Base-by-base conservation (phyloP, 2,888 invertebrate species). In the Xylophagus ater region DNA sequence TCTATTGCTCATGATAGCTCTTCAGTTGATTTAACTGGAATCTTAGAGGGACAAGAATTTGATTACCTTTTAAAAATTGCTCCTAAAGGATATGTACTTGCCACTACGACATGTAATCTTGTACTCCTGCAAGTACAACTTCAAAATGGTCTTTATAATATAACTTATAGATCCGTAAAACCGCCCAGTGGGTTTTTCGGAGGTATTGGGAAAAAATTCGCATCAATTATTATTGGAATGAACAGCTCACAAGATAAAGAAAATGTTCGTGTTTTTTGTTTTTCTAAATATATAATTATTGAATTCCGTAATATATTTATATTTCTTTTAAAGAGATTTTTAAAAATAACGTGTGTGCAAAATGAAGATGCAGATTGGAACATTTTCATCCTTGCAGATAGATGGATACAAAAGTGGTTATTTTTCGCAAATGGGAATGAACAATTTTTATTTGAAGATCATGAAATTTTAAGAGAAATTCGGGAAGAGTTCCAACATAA, bases 31-130 rank as follows among this genome's bases (percentile, higher is more conserved):
- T 77, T 82, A 29, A 80, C 77, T 40, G 82, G 85, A 3, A 90
- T 92, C 56, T 68, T 94, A 21, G 86, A 87, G 19, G 87, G 88
- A 0, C 86, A 88, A 62, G 87, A 88, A 65, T 88, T 87, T 52
- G 83, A 84, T 51, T 74, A 78, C 39, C 65, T 88, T 13, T 72
- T 77, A 2, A 74, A 75, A 47, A 67, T 80, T 34, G 72, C 80
- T 35, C 73, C 76, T 0, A 70, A 78, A 33, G 87, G 87, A 1
- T 82, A 88, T 54, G 72, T 93, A 49, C 69, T 93, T 34, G 87
- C 88, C 1, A 94, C 93, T 9, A 93, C 93, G 0, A 92, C 93
- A 0, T 88, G 89, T 55, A 88, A 86, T 1, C 72, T 92, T 20
- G 78, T 88, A 1, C 67, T 84, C 18, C 67, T 86, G 4, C 75